Conservation (phyloP, 2,113 vertebrate species). For the Thunnus thynnus region DNA sequence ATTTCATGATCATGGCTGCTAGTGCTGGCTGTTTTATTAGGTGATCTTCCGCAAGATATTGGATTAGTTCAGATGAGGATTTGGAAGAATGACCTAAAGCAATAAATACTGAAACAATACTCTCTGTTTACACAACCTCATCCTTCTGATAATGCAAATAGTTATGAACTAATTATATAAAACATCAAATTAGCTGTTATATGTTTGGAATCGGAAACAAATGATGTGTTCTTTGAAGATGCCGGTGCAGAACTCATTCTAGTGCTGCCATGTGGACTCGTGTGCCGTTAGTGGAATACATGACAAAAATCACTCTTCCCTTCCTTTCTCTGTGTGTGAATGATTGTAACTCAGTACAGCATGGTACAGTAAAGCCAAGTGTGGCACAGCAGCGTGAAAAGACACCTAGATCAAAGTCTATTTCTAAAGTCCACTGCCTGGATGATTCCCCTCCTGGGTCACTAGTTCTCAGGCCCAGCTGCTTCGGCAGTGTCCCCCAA, state of each 20-base stretch:
- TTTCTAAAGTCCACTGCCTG: conserved; percentile 12
- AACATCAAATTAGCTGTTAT: conserved; percentile 6
- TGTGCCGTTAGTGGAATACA: not conserved
- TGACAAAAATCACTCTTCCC: not conserved
- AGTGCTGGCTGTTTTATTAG: conserved; percentile 9
- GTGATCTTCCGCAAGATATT: not conserved
- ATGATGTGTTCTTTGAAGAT: conserved; percentile 25
- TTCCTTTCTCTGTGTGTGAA: conserved; percentile 39
- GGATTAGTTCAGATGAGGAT: conserved; percentile 1
- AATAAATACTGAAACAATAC: conserved; percentile 23
- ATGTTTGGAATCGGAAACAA: conserved; percentile 21
- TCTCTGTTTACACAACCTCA: not conserved
- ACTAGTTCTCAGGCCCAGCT: conserved; percentile 16
- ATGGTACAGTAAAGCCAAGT: conserved; percentile 43
- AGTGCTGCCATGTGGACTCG: too few species aligned
- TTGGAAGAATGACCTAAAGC: conserved; percentile 15
- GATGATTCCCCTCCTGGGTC: conserved; percentile 25
- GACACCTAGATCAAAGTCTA: not conserved
- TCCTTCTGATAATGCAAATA: not conserved
- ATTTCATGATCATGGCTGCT: not conserved
- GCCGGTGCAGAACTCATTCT: not conserved
- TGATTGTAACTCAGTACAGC: conserved; percentile 49
- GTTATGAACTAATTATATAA: not conserved
- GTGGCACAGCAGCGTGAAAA: conserved; percentile 60
- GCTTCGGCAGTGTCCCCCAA: conserved; percentile 34